Conservation (phyloP, 2,888 invertebrate genomes). For the Lepidochitona cinerea region DNA sequence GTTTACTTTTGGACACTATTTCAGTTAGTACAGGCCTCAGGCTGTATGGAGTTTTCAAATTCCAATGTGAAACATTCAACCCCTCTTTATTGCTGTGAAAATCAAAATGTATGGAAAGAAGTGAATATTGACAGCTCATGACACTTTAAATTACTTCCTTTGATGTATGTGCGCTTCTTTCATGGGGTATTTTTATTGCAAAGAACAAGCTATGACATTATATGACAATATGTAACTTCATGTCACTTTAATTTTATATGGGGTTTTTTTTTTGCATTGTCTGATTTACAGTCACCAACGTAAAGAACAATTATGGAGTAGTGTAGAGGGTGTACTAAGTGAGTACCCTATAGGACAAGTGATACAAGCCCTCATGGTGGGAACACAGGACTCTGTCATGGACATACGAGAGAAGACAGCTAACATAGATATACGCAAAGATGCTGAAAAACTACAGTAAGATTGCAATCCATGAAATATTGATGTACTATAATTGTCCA, state of each 20-base stretch:
- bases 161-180: no score
- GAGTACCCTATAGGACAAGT: slow-evolving; percentile 43
- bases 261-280: not conserved
- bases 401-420: slow-evolving; percentile 44
- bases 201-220: not conserved
- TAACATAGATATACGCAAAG: slow-evolving; percentile 51
- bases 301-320: slow-evolving; percentile 50
- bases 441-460: slow-evolving; percentile 59
- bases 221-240: not conserved
- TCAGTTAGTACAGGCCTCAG: no score
- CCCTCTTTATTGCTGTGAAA: no score
- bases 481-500: no score
- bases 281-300: slow-evolving; percentile 29
- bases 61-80: no score
- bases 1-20: no score
- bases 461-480: not conserved
- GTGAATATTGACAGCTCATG: no score
- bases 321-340: slow-evolving; percentile 41
- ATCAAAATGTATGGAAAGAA: no score
- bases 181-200: no score
- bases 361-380: slow-evolving; percentile 35
- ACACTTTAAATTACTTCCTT: no score
- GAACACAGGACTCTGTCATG: slow-evolving; percentile 41
- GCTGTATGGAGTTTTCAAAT: no score
- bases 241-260: slow-evolving; percentile 11